Evolutionary conservation across 2,113 vertebrate species (phyloP).

Genomic region (Macquaria ambigua): DNA sequence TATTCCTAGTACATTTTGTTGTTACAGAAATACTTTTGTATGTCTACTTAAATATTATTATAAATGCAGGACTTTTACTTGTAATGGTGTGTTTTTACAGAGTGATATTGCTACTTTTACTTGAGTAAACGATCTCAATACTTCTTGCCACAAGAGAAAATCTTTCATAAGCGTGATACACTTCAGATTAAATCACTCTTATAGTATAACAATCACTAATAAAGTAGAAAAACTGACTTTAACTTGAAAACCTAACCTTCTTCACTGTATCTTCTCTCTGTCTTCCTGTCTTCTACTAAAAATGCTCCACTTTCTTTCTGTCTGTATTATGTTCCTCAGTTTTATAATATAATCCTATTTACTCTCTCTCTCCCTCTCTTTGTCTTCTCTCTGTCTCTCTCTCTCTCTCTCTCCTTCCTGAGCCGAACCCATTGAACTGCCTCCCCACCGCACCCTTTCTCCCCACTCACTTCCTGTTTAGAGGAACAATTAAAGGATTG

Average conservation of each 20-base stretch:
- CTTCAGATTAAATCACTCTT: neutral
- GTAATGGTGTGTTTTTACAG: neutral
- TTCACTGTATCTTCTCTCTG: neutral
- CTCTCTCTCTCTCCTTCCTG: constrained; percentile 44
- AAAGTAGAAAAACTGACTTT: neutral
- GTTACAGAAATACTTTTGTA: neutral
- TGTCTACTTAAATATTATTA: neutral
- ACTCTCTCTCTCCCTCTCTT: constrained; percentile 33
- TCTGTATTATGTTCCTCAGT: constrained; percentile 42
- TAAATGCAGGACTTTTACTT: neutral
- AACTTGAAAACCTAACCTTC: neutral
- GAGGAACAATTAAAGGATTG: constrained; percentile 78
- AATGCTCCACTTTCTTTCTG: constrained; percentile 15
- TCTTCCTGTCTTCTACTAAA: neutral
- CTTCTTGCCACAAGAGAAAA: neutral
- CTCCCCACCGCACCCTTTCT: constrained; percentile 61
- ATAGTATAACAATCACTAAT: neutral
- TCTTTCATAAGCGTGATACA: neutral
- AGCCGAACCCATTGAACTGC: constrained; percentile 72
- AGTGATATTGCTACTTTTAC: neutral
- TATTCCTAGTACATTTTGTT: neutral
- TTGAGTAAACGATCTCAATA: neutral
- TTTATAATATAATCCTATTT: constrained; percentile 63
- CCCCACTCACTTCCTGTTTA: constrained; percentile 81
- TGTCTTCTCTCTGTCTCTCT: constrained; percentile 31